phyloP scores from a whole-genome alignment of 2,113 vertebrate species.

The Scomber colias region DNA sequence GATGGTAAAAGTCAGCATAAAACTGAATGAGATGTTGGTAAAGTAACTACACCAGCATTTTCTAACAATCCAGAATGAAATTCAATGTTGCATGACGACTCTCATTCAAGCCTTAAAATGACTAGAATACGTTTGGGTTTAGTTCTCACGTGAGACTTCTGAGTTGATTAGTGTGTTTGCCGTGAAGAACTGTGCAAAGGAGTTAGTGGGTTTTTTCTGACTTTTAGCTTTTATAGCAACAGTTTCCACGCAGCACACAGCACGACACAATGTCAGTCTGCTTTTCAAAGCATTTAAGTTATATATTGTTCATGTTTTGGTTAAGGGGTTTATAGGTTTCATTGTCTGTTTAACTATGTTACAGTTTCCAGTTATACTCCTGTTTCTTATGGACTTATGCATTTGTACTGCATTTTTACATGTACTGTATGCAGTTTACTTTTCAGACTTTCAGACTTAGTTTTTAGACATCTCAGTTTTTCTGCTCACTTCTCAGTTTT shows the following conservation, averaged over 20 bases:
- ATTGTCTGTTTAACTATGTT: slow-evolving; percentile 31
- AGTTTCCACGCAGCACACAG: neutral
- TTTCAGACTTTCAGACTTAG: neutral
- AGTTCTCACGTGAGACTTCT: neutral
- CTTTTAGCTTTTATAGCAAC: neutral
- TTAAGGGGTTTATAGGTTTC: slow-evolving; percentile 25
- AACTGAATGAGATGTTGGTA: neutral
- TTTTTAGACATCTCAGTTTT: slow-evolving; percentile 14
- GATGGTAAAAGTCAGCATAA: neutral
- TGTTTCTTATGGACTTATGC: slow-evolving; percentile 18
- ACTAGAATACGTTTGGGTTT: neutral
- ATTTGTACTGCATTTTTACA: slow-evolving; percentile 23
- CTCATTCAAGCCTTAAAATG: slow-evolving; percentile 32
- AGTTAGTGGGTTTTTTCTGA: neutral
- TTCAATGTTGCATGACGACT: neutral
- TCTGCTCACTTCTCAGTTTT: slow-evolving; percentile 4
- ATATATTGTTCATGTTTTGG: slow-evolving; percentile 14
- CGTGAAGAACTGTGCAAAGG: slow-evolving; percentile 23
- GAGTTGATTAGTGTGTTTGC: slow-evolving; percentile 12
- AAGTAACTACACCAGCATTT: slow-evolving; percentile 14
- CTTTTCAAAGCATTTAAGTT: slow-evolving; percentile 12
- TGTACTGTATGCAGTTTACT: slow-evolving; percentile 40
- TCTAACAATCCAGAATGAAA: neutral
- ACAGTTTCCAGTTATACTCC: slow-evolving; percentile 40
- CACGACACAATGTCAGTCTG: slow-evolving; percentile 2